A percentile compares a stretch with the other conserved stretches of the same genome.
Conservation (phyloP, 2,888 invertebrate genomes). For the Drosophila anceps region DNA sequence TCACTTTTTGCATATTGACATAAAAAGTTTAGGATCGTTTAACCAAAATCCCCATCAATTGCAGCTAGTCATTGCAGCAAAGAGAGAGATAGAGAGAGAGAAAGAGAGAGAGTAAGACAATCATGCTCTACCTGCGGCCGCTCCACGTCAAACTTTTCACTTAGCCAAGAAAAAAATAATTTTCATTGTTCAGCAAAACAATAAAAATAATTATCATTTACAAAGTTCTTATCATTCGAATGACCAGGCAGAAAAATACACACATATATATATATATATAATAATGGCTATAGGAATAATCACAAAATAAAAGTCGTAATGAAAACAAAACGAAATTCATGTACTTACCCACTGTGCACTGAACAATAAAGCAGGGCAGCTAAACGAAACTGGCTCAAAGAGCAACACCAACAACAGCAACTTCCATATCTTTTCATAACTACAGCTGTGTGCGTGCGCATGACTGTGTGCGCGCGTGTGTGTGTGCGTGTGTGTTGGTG, state of each 20-base stretch:
- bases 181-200: slow-evolving; percentile 45
- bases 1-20: slow-evolving; percentile 30
- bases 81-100: not conserved
- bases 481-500: slow-evolving; percentile 29
- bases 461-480: not conserved
- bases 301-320: slow-evolving; percentile 57
- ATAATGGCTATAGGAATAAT: slow-evolving; percentile 13
- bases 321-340: slow-evolving; percentile 67
- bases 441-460: not conserved
- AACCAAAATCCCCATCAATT: slow-evolving; percentile 5
- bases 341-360: slow-evolving; percentile 34
- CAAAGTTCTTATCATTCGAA: slow-evolving; percentile 55
- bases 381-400: slow-evolving; percentile 60
- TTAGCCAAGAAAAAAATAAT: slow-evolving; percentile 26
- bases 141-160: slow-evolving; percentile 34
- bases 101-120: slow-evolving; percentile 3
- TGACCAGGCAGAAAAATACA: slow-evolving; percentile 53
- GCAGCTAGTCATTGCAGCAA: slow-evolving; percentile 26
- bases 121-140: not conserved
- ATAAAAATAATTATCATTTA: slow-evolving; percentile 42
- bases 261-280: slow-evolving; percentile 11
- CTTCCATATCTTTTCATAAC: slow-evolving; percentile 35
- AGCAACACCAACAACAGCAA: not conserved
- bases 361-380: slow-evolving; percentile 40
- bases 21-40: slow-evolving; percentile 13